Base-by-base conservation (phyloP, 1,140 invertebrate genomes). In the Ceratina australensis region DNA sequence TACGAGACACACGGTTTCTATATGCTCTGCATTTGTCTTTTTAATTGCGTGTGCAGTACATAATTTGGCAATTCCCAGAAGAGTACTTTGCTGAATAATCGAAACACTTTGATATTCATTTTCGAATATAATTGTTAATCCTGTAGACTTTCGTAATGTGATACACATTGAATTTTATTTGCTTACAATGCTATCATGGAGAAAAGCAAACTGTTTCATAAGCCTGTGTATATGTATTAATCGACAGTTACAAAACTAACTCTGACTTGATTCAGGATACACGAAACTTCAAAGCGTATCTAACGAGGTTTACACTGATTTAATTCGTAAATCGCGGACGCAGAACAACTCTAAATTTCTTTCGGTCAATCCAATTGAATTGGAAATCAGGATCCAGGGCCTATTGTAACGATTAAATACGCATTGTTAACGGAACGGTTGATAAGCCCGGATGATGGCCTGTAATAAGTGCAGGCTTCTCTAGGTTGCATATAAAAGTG, bases 201-300 rank as follows among this genome's bases (percentile, higher is more conserved):
- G 33, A 42, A 42, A 10, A 42, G 33, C 33, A 42, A 10, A 10
- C 3, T 33, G 33, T n/a, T n/a, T n/a, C n/a, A n/a, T n/a, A n/a
- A 42, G 33, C 10, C 5, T 42, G 3, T 42, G 33, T 42, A 3
- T 69, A 49, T 20, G 69, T 67, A 77, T 82, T 79, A 85, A 71
- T 72, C n/a, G 13, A 12, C 54, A 65, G 73, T 24, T 28, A 49
- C 59, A 52, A 61, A 79, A 60, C 75, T 78, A 68, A 73, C 79
- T 59, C 64, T 54, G n/a, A 77, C 79, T 79, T 85, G 42, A 61
- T 69, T 79, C 79, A 78, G 26, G 59, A 52, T 79, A 61, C 24
- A 22, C 33, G 42, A 42, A 61, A 72, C 60, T 73, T 74, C 75
- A 59, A 65, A 85, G 75, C 84, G 84, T 85, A 69, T 85, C 84